These are phyloP conservation scores for Pasiphila rectangulata DNA, from an alignment of 2,888 invertebrate species.

Conservation along the genomic window DNA sequence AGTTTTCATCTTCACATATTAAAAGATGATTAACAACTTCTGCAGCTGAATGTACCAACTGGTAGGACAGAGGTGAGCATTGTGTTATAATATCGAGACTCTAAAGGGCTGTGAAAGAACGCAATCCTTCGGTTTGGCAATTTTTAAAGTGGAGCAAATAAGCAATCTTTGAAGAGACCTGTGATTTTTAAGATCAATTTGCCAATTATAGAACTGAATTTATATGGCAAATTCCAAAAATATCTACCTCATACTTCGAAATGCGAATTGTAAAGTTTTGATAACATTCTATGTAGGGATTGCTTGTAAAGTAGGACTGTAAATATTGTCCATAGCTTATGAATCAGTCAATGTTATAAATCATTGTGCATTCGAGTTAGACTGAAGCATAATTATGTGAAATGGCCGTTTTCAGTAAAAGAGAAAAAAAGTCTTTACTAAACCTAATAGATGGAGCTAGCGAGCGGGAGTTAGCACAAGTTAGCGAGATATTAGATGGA, in stretches of 20 bases:
- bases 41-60: slow-evolving; percentile 22
- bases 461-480: too few relatives aligned
- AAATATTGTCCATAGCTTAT: neutral
- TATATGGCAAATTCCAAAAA: neutral
- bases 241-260: slow-evolving; percentile 10
- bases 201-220: neutral
- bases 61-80: slow-evolving; percentile 53
- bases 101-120: slow-evolving; percentile 77
- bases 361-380: neutral
- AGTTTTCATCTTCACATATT: slow-evolving; percentile 19
- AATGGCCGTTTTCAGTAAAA: too few relatives aligned
- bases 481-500: too few relatives aligned
- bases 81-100: slow-evolving; percentile 68
- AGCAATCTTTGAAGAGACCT: too few relatives aligned
- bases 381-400: neutral
- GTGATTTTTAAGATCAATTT: slow-evolving; percentile 30
- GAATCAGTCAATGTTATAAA: neutral
- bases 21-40: slow-evolving; percentile 21
- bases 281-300: slow-evolving; percentile 5
- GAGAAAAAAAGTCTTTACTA: too few relatives aligned
- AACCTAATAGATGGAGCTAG: too few relatives aligned
- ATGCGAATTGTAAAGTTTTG: neutral
- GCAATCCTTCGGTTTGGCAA: slow-evolving; percentile 61
- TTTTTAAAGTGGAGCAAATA: neutral
- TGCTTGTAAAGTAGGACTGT: neutral